Base-by-base conservation (phyloP, 2,888 invertebrate genomes). In the Platynereis dumerilii region DNA sequence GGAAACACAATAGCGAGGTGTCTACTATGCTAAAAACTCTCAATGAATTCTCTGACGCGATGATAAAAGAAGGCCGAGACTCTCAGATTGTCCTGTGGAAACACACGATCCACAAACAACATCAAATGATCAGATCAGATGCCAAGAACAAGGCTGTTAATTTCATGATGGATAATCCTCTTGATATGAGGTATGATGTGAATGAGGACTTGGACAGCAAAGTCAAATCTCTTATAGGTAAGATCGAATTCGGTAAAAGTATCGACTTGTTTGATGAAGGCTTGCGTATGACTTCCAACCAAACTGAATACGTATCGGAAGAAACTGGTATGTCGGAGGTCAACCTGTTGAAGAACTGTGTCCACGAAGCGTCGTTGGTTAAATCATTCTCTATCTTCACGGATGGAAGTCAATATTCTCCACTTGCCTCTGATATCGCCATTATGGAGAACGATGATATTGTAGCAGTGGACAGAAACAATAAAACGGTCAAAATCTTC, bases 401-500 rank as follows among this genome's bases (percentile, higher is more conserved):
- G 15, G 62, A 56, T 22, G 62, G 62, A 1, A 62, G 62, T 45
- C 62, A 57, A 22, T 62, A 56, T 55, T 45, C 62, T 2, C 62
- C 62, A 7, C 28, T 7, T 2, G 45, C 55, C 17, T 34, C 52
- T 5, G 57, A 52, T 22, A 15, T 62, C 17, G 57, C 57, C 2
- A 20, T 57, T 5, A 62, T 44, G 20, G 15, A 27, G 1, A 24
- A 24, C 3, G 58, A 42, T 39, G 58, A 64, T n/a, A 22, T 58
- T 1, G 24, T 64, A 17, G 58, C 58, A 20, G 64, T 58, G n/a
- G 64, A 64, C 52, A n/a, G 34, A 45, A 58, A 34, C 39, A 64
- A 58, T 28, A 58, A 58, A 24, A 58, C 58, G 22, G 64, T 64
- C 10, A 64, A 64, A 52, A 48, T 64, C n/a, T 64, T 64, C 26